phyloP scores from a whole-genome alignment of 2,797 vertebrate genomes.

The Cercopithecus mitis region DNA sequence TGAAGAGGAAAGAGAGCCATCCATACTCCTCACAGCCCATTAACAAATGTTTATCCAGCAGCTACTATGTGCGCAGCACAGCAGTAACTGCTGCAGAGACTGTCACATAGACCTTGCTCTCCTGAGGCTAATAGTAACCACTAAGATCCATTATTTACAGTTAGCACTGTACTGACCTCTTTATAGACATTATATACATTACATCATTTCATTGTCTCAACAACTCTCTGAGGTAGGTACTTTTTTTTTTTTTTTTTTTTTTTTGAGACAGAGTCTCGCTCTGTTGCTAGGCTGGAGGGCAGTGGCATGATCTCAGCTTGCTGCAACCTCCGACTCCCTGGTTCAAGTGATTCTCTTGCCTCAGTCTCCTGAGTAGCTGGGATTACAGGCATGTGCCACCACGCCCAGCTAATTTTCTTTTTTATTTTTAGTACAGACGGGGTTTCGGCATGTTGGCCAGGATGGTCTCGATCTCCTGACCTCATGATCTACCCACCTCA shows the following conservation, averaged over 20 bases:
- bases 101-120: not conserved
- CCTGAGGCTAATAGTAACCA: not conserved
- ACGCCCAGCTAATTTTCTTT: not conserved
- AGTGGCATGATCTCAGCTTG: not conserved
- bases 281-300: not conserved
- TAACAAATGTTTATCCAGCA: not conserved
- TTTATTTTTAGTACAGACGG: not conserved
- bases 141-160: not conserved
- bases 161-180: not conserved
- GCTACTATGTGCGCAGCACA: rapidly evolving
- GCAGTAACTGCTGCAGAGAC: not conserved
- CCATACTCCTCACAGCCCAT: not conserved
- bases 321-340: not conserved
- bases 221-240: not conserved
- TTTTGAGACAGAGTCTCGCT: not conserved
- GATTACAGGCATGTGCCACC: not conserved
- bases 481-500: too few species aligned
- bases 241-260: not conserved
- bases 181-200: not conserved
- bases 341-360: not conserved
- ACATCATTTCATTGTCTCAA: not conserved
- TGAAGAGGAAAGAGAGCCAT: not conserved
- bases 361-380: not conserved
- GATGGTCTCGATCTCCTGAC: too few species aligned
- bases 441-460: too few species aligned